Evolutionary conservation across 2,797 vertebrate genomes (phyloP), one percentile per base, ranked within the genome.

Genomic region (Peromyscus aztecus): DNA sequence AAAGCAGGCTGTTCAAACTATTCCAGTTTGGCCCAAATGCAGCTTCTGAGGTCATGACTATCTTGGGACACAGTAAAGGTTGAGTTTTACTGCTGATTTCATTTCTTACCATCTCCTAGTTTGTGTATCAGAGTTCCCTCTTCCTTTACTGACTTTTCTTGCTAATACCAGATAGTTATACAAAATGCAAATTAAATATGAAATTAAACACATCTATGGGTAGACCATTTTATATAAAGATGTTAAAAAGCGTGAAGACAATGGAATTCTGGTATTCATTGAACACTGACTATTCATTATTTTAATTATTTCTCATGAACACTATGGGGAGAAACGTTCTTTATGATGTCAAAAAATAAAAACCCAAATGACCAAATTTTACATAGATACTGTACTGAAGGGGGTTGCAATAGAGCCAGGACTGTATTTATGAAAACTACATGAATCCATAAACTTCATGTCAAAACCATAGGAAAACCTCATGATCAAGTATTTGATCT

Each of bases 141-240:
- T 86, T 84, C 43, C n/a, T 29, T 94, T 65, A 43, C n/a, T 5
- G 57, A 14, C 14, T 17, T 86, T 94, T 91, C n/a, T 19, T 27
- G n/a, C n/a, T 89, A 96, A 80, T 71, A 91, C 83, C 19, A 67
- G 37, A n/a, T n/a, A 46, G 49, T 63, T 90, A 89, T n/a, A 77
- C 27, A 85, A 17, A 94, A 63, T 78, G 61, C 12, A 96, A 85
- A 90, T 84, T 67, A 83, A 94, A 94, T 57, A 81, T 23, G 84
- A 95, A 95, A 89, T n/a, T 29, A 90, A 91, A 24, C 75, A 93
- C 43, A 92, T 77, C 6, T 87, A 84, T 49, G 40, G 59, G 27
- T 2, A 63, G 3, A 0, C 6, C 14, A 23, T 57, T 92, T 52
- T 82, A 37, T 63, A 80, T 6, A 76, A 16, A 82, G 75, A 40